Evolutionary conservation across 35 echinoderm and acorn worm genomes (phyloP).

Genomic region (Chiridota heheva): DNA sequence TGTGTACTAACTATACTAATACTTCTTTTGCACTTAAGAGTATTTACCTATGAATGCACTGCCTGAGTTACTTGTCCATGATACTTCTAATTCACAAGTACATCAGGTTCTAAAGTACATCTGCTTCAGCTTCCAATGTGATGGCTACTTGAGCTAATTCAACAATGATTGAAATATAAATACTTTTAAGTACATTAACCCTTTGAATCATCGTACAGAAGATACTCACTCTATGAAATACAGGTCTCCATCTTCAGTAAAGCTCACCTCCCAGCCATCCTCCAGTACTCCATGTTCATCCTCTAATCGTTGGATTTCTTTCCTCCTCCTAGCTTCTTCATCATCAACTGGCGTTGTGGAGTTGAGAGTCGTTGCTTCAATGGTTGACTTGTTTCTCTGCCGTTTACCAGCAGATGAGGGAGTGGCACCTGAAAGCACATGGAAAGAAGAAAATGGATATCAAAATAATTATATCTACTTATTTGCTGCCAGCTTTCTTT

Average conservation of each 20-base stretch:
- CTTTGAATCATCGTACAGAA: neutral
- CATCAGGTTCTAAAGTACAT: no score
- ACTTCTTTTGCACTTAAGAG: no score
- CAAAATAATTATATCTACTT: no score
- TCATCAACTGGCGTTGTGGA: constrained; percentile 43
- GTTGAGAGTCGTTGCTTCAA: constrained; percentile 87
- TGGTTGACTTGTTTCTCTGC: constrained; percentile 91
- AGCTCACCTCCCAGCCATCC: constrained; percentile 83
- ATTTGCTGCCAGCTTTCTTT: no score
- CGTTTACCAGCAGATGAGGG: constrained; percentile 91
- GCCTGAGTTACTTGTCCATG: no score
- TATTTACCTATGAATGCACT: no score
- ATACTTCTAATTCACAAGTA: no score
- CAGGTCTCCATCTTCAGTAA: constrained; percentile 96
- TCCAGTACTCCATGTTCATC: constrained; percentile 67
- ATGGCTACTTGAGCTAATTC: no score
- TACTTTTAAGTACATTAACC: no score
- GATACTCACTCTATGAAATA: constrained; percentile 98
- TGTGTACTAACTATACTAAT: no score
- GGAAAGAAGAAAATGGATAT: neutral
- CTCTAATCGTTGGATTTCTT: constrained; percentile 63
- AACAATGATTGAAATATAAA: no score
- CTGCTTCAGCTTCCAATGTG: no score
- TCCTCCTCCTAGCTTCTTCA: constrained; percentile 54
- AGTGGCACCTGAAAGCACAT: constrained; percentile 58